phyloP scores from a whole-genome alignment of 2,113 vertebrate species.

The Danionella cerebrum region DNA sequence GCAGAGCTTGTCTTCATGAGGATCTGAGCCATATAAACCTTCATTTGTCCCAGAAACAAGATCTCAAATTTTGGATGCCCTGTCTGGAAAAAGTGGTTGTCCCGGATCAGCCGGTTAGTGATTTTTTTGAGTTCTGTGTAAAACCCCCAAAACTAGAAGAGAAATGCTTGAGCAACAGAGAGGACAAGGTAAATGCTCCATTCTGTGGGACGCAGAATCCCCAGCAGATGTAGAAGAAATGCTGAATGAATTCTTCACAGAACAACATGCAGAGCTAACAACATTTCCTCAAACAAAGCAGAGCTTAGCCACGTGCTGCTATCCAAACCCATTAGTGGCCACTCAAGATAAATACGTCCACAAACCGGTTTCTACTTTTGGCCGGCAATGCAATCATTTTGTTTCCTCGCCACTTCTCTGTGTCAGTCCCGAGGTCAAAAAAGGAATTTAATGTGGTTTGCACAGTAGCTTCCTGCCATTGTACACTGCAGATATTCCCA shows the following conservation, averaged over 20 bases:
- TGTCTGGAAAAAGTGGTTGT: too few relatives aligned
- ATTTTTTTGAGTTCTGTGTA: too few relatives aligned
- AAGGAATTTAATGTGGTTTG: conserved; percentile 11
- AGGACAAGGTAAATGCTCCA: background rate
- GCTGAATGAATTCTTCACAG: background rate
- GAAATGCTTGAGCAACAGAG: background rate
- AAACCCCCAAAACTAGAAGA: too few relatives aligned
- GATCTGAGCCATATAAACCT: too few relatives aligned
- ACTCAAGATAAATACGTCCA: background rate
- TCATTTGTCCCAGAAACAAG: too few relatives aligned
- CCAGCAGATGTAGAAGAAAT: conserved; percentile 19
- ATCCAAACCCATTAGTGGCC: conserved; percentile 8
- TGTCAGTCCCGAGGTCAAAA: background rate
- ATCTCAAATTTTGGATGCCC: too few relatives aligned
- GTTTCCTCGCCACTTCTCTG: background rate
- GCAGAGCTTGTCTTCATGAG: too few relatives aligned
- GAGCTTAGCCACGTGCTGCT: background rate
- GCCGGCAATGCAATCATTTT: too few relatives aligned
- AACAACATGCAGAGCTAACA: conserved; percentile 12
- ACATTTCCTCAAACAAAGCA: background rate
- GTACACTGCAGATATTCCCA: background rate
- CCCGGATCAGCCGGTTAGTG: too few relatives aligned
- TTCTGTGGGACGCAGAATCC: background rate
- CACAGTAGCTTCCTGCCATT: conserved; percentile 25
- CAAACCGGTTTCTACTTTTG: background rate